Percentiles rank a stretch among this genome's conserved stretches.
Evolutionary conservation across 2,113 vertebrate species (phyloP).

Genomic region (Malurus melanocephalus): DNA sequence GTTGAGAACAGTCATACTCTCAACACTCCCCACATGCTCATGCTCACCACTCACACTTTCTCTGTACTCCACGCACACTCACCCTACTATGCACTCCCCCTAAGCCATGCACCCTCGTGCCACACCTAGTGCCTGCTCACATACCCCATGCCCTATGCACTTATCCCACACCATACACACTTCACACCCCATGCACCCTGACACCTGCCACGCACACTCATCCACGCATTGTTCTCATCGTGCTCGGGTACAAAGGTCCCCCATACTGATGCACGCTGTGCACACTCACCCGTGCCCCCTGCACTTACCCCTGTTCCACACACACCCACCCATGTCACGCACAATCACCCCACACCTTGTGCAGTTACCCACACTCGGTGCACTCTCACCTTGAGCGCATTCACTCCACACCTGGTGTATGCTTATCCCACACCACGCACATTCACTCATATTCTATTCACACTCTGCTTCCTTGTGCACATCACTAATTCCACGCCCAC

Average conservation of each 20-base stretch:
- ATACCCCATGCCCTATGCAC: fast-evolving
- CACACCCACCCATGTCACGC: neutral
- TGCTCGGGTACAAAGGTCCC: too few relatives aligned
- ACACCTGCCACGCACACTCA: neutral
- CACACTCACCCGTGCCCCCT: neutral
- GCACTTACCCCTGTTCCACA: neutral
- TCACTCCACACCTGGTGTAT: neutral
- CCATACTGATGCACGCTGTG: neutral
- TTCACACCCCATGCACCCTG: neutral
- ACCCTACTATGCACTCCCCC: too few relatives aligned
- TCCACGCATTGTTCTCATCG: fast-evolving
- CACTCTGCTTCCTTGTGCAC: neutral
- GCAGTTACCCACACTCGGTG: neutral
- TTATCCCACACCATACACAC: neutral
- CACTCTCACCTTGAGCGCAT: neutral
- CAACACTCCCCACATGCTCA: neutral
- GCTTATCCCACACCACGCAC: neutral
- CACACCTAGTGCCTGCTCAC: neutral
- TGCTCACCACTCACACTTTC: neutral
- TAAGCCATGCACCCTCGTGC: fast-evolving
- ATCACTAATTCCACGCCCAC: neutral
- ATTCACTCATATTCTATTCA: neutral
- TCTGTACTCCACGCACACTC: neutral
- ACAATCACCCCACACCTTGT: neutral
- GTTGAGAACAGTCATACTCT: neutral